Evolutionary conservation across 2,888 invertebrate genomes (phyloP).

Genomic region (Steinernema hermaphroditum): DNA sequence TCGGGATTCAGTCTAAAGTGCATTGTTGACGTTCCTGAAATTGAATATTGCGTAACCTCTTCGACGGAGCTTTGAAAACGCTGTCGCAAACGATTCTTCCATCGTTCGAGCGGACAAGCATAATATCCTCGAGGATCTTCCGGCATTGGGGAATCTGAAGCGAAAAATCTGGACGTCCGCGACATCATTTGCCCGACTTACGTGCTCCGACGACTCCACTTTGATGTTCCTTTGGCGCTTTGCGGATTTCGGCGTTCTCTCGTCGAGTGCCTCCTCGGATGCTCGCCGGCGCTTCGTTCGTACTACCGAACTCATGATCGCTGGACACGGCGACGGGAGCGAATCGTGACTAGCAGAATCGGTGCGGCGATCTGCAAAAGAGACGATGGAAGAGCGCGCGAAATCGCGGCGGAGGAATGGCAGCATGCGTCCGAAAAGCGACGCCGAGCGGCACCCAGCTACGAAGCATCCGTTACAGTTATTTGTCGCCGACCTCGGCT

Average conservation of each 20-base stretch:
- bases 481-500: too few species aligned
- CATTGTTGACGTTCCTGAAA: not conserved
- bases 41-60: slow-evolving; percentile 80
- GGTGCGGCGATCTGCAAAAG: not conserved
- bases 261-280: not conserved
- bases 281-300: slow-evolving; percentile 14
- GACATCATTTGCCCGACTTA: too few species aligned
- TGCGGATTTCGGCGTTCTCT: slow-evolving; percentile 11
- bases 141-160: slow-evolving; percentile 71
- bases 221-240: slow-evolving; percentile 17
- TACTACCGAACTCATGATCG: slow-evolving; percentile 6
- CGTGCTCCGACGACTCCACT: slow-evolving; percentile 16
- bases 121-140: slow-evolving; percentile 86
- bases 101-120: slow-evolving; percentile 88
- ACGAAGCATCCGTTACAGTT: too few species aligned
- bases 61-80: slow-evolving; percentile 90
- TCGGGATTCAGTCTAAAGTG: slow-evolving; percentile 65
- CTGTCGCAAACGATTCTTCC: slow-evolving; percentile 86
- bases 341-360: not conserved
- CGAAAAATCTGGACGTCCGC: too few species aligned
- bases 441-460: too few species aligned
- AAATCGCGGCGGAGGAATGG: not conserved
- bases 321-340: not conserved
- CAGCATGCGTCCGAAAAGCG: too few species aligned
- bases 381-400: not conserved